Conservation (phyloP, 2,888 invertebrate genomes). For the Caenorhabditis sp. region DNA sequence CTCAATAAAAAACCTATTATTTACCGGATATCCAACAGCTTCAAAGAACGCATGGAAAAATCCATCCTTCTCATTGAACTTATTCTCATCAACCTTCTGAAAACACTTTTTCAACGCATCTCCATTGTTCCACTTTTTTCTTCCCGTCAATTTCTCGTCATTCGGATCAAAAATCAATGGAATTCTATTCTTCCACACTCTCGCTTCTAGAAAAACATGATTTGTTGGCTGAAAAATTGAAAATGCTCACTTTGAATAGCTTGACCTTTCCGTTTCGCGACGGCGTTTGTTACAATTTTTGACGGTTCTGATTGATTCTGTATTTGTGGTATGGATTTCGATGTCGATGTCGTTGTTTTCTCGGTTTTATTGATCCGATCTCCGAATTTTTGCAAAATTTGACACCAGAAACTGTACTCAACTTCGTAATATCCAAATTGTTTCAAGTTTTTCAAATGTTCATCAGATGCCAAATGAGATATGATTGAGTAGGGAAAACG, state of each 20-base stretch:
- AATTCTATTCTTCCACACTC: neutral
- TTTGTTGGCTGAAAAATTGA: too few species aligned
- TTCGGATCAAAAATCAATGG: neutral
- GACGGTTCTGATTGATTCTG: neutral
- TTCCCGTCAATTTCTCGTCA: neutral
- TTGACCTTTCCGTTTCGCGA: neutral
- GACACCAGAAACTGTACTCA: neutral
- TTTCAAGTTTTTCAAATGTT: neutral
- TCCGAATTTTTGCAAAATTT: neutral
- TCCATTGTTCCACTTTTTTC: neutral
- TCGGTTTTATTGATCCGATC: neutral
- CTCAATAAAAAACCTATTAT: too few species aligned
- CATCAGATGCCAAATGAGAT: neutral
- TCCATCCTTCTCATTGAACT: neutral
- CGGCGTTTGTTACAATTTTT: neutral
- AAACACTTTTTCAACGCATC: neutral
- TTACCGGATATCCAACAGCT: neutral
- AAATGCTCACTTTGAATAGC: neutral
- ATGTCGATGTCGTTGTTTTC: neutral
- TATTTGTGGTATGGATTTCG: too few species aligned
- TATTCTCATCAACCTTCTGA: neutral
- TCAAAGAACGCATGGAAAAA: neutral
- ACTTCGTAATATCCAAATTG: neutral
- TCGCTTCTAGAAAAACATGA: neutral
- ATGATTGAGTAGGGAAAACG: neutral